Evolutionary conservation across 2,888 invertebrate species (phyloP).

Genomic region (Heliconius sara): DNA sequence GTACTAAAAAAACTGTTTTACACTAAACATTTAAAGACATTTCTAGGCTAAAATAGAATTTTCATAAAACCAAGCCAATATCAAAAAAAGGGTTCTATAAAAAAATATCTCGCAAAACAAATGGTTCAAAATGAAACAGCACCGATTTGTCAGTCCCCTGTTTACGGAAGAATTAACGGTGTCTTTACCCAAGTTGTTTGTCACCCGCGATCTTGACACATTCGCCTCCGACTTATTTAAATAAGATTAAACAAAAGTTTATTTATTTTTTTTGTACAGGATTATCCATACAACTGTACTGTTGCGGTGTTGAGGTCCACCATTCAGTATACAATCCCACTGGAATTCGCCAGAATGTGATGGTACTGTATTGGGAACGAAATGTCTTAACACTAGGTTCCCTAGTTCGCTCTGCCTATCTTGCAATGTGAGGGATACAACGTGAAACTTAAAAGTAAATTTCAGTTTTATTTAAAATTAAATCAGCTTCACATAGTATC

Average conservation of each 20-base stretch:
- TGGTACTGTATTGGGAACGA: background rate
- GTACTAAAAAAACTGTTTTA: background rate
- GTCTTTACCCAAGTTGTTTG: slow-evolving; percentile 52
- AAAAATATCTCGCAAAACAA: slow-evolving; percentile 34
- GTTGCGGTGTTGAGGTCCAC: background rate
- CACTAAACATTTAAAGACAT: background rate
- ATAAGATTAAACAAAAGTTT: slow-evolving; percentile 42
- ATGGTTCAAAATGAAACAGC: slow-evolving; percentile 45
- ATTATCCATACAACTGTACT: background rate
- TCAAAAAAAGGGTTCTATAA: slow-evolving; percentile 19
- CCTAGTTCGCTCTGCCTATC: too few species aligned
- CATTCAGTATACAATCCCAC: background rate
- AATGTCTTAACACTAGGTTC: background rate
- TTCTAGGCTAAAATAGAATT: background rate
- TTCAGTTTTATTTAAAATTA: too few species aligned
- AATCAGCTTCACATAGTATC: too few species aligned
- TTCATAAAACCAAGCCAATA: background rate
- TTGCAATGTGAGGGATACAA: background rate
- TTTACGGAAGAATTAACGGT: slow-evolving; percentile 49
- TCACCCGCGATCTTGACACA: slow-evolving; percentile 50
- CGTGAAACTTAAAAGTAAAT: too few species aligned
- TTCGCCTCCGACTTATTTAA: slow-evolving; percentile 52
- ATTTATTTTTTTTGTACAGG: slow-evolving; percentile 3
- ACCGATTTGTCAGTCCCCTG: slow-evolving; percentile 46
- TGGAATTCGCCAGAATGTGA: background rate